Percentiles rank a stretch among this genome's conserved stretches.
Evolutionary conservation across 2,888 invertebrate genomes (phyloP).

Genomic region (Melipona beecheii): DNA sequence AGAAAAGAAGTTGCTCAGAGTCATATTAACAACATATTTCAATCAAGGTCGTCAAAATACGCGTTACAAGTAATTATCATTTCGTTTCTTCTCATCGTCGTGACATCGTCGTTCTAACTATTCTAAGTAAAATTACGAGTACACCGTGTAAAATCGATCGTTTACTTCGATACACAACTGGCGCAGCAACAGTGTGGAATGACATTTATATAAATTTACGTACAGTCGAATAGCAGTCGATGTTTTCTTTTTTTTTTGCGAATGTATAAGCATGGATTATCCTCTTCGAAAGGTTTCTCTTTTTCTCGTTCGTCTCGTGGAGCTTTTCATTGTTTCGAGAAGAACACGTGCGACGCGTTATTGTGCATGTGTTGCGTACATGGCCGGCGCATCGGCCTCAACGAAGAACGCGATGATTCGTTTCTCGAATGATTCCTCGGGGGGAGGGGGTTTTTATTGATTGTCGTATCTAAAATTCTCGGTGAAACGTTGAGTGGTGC

Average conservation of each 20-base stretch:
- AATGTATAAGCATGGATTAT: slow-evolving; percentile 17
- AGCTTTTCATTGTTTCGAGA: background rate
- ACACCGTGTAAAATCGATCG: slow-evolving; percentile 27
- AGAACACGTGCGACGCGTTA: background rate
- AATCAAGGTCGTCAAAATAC: no score
- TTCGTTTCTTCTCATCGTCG: background rate
- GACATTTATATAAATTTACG: slow-evolving; percentile 28
- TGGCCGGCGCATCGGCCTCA: background rate
- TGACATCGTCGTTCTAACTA: background rate
- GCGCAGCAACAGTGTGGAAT: slow-evolving; percentile 39
- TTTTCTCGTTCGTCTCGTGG: background rate
- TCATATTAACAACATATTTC: no score
- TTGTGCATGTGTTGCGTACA: background rate
- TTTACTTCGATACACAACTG: background rate
- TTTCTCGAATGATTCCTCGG: slow-evolving; percentile 15
- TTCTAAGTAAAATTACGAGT: slow-evolving; percentile 25
- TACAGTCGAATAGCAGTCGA: slow-evolving; percentile 25
- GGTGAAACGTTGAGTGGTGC: slow-evolving; percentile 25
- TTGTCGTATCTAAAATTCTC: slow-evolving; percentile 52
- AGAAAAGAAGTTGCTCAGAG: no score
- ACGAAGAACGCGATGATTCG: slow-evolving; percentile 12
- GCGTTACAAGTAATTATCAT: no score
- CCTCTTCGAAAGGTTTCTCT: background rate
- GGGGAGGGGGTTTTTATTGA: slow-evolving; percentile 27
- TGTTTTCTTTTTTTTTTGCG: slow-evolving; percentile 9